A percentile compares a stretch with the other conserved stretches of the same genome.
Evolutionary conservation across 2,888 invertebrate species (phyloP).

Genomic region (Heliconius ethilla): DNA sequence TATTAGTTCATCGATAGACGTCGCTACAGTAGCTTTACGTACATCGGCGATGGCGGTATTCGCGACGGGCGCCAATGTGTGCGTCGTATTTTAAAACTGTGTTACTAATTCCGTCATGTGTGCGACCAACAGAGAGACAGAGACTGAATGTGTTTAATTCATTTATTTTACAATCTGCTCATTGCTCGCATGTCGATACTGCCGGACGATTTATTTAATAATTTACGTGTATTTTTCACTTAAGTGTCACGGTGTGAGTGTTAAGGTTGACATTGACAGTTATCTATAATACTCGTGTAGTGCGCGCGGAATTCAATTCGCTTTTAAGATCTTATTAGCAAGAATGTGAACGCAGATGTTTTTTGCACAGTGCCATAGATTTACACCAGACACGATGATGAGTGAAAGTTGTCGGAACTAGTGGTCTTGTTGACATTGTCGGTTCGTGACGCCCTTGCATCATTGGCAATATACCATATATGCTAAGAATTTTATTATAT

Average conservation of each 20-base stretch:
- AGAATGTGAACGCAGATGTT: slow-evolving; percentile 41
- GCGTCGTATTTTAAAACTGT: slow-evolving; percentile 55
- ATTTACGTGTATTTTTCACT: slow-evolving; percentile 52
- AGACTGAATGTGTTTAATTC: slow-evolving; percentile 45
- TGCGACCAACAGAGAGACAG: slow-evolving; percentile 28
- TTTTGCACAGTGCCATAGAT: slow-evolving; percentile 42
- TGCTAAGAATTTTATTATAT: slow-evolving; percentile 59
- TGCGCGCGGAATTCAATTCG: slow-evolving; percentile 68
- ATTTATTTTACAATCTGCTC: slow-evolving; percentile 51
- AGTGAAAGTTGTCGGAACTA: slow-evolving; percentile 69
- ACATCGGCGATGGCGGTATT: slow-evolving; percentile 25
- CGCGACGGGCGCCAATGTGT: slow-evolving; percentile 57
- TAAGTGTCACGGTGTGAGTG: slow-evolving; percentile 46
- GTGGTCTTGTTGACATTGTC: slow-evolving; percentile 66
- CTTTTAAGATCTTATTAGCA: slow-evolving; percentile 26
- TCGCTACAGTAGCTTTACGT: slow-evolving; percentile 47
- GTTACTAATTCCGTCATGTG: slow-evolving; percentile 46
- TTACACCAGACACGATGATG: slow-evolving; percentile 42
- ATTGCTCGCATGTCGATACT: slow-evolving; percentile 42
- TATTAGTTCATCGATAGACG: slow-evolving; percentile 53
- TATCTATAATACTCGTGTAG: slow-evolving; percentile 45
- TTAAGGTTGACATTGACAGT: slow-evolving; percentile 64
- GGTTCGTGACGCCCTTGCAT: slow-evolving; percentile 60
- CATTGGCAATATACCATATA: slow-evolving; percentile 70
- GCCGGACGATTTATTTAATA: slow-evolving; percentile 35